Percentiles rank a stretch among this genome's conserved stretches.
Evolutionary conservation across 2,113 vertebrate genomes (phyloP).

Genomic region (Gopherus flavomarginatus): DNA sequence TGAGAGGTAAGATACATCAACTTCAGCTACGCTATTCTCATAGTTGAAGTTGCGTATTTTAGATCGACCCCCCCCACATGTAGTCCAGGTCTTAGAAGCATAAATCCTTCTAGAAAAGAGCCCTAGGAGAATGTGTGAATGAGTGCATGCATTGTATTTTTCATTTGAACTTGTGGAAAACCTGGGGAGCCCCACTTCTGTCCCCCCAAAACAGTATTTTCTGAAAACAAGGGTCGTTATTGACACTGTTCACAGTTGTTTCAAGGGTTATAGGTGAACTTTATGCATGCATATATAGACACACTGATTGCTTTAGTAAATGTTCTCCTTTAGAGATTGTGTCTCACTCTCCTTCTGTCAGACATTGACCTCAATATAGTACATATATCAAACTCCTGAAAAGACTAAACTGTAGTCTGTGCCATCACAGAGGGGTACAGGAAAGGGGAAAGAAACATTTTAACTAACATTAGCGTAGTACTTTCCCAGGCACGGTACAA

Average conservation of each 20-base stretch:
- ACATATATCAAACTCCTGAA: not conserved
- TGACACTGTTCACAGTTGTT: not conserved
- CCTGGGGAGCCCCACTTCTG: not conserved
- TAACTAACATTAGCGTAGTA: not conserved
- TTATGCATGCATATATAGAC: not conserved
- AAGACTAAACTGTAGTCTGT: not conserved
- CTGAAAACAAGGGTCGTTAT: not conserved
- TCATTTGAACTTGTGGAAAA: not conserved
- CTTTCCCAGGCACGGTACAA: not conserved
- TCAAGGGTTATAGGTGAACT: not conserved
- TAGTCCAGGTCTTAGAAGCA: not conserved
- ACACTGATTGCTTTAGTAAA: not conserved
- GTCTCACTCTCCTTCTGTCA: not conserved
- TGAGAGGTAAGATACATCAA: no score
- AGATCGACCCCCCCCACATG: no score
- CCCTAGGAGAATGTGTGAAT: not conserved
- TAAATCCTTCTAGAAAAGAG: not conserved
- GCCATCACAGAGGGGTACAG: not conserved
- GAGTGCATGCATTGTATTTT: not conserved
- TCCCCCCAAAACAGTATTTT: not conserved
- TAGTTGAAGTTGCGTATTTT: no score
- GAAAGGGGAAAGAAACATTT: not conserved
- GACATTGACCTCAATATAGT: not conserved
- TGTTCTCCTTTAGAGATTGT: not conserved
- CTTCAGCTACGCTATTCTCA: no score